Evolutionary conservation across 2,113 vertebrate genomes (phyloP), one percentile per base, ranked within the genome.

Genomic region (Malurus cyaneus): DNA sequence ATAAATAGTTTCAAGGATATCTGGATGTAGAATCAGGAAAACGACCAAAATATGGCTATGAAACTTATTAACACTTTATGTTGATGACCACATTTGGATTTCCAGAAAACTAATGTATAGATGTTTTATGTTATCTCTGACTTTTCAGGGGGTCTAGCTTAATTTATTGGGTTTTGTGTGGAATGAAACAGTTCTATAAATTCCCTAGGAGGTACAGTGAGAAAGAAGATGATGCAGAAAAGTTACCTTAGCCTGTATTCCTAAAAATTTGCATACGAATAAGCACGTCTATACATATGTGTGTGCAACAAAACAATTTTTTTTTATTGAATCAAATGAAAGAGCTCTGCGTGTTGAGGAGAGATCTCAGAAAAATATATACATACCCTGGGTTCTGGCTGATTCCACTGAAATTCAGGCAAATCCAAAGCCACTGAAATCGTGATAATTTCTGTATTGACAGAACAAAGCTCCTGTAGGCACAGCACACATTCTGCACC

Each of bases 1-100:
- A 92, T 91, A 96, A 96, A 96, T 86, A 69, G 78, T 84, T 74
- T 97, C 93, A 96, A 96, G 92, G 71, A 86, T 62, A 91, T 95
- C 83, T 91, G 77, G 78, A 86, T 59, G 76, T 66, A 96, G 94
- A 84, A 92, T 87, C 96, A 91, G 89, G 92, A 78, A 94, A 95
- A 94, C 83, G 39, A 95, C 91, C 87, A 92, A 92, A 92, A 84
- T 67, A 93, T 36, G 32, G 32, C 71, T 76, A 80, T 86, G 65
- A 96, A 96, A 92, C 76, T 52, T 94, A 86, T 77, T 91, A 96
- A 65, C 76, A 80, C 95, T 94, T 91, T 82, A 80, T 91, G 84
- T 77, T 92, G 95, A 91, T 64, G 86, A 67, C 53, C 56, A 79
- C 9, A 1, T 95, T 79, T 84, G 62, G 81, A 85, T 80, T 96